Evolutionary conservation across 2,113 vertebrate genomes (phyloP).

Genomic region (Tyto alba): DNA sequence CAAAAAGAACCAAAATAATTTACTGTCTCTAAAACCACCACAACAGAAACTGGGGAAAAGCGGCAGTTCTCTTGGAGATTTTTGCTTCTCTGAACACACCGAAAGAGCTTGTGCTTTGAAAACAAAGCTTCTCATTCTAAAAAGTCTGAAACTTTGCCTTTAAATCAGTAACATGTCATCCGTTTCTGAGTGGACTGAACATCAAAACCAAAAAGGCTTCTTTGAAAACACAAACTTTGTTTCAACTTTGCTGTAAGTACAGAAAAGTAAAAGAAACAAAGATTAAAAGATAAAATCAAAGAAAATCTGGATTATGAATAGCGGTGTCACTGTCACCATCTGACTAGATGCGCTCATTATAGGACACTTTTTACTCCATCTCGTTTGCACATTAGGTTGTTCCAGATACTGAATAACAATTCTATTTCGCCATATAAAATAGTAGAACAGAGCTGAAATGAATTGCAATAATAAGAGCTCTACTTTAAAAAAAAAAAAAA

Average conservation of each 20-base stretch:
- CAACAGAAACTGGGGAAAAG: not conserved
- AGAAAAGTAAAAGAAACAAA: not conserved
- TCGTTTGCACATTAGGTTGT: not conserved
- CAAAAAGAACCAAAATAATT: not conserved
- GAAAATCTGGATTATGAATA: not conserved
- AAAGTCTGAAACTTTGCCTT: not conserved
- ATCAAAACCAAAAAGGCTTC: not conserved
- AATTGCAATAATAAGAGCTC: not conserved
- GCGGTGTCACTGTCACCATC: not conserved
- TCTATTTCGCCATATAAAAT: not conserved
- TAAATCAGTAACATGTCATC: not conserved
- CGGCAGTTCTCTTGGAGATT: not conserved
- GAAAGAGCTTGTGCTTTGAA: not conserved
- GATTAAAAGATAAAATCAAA: not conserved
- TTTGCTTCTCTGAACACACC: not conserved
- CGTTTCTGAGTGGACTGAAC: not conserved
- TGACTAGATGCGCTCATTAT: not conserved
- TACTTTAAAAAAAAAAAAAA: not conserved
- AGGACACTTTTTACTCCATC: not conserved
- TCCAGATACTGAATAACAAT: not conserved
- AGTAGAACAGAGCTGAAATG: not conserved
- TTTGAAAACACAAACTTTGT: not conserved
- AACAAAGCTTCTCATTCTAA: not conserved
- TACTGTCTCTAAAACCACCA: not conserved
- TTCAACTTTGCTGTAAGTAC: not conserved